These are phyloP conservation scores for Clarias pachynema DNA, from an alignment of 2,797 vertebrate genomes.

Conservation along the genomic window DNA sequence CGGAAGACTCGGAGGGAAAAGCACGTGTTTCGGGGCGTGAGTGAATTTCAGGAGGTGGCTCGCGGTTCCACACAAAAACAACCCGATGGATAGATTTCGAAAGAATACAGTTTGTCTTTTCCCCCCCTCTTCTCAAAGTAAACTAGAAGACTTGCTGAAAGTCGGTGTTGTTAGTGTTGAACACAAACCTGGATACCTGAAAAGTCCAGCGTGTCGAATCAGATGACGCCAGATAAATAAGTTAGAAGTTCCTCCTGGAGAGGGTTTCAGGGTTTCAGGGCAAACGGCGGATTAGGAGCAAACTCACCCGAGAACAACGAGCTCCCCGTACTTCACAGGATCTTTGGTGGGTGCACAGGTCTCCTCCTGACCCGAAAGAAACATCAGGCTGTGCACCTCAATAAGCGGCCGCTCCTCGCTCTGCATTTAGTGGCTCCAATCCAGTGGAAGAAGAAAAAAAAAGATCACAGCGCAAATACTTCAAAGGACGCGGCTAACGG, in stretches of 20 bases:
- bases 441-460: constrained; percentile 43
- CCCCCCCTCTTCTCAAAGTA: not conserved
- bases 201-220: not conserved
- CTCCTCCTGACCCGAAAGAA: constrained; percentile 91
- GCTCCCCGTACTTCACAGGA: constrained; percentile 92
- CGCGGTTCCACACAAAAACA: constrained; percentile 47
- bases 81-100: constrained; percentile 6
- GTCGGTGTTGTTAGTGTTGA: not conserved
- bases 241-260: constrained; percentile 6
- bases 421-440: constrained; percentile 57
- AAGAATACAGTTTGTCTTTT: not conserved
- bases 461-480: constrained; percentile 57
- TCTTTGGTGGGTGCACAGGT: constrained; percentile 91
- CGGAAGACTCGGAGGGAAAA: not conserved
- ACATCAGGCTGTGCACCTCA: constrained; percentile 82
- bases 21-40: constrained; percentile 69
- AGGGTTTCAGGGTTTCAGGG: not conserved
- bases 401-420: constrained; percentile 59
- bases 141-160: not conserved
- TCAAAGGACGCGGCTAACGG: constrained; percentile 61
- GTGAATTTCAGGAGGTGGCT: constrained; percentile 41
- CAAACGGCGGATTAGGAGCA: not conserved
- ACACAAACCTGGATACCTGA: not conserved
- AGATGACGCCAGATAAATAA: not conserved
- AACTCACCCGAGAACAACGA: constrained; percentile 94